These are phyloP conservation scores for Laticauda laticaudata DNA, from an alignment of 2,113 vertebrate species.

Conservation along the genomic window DNA sequence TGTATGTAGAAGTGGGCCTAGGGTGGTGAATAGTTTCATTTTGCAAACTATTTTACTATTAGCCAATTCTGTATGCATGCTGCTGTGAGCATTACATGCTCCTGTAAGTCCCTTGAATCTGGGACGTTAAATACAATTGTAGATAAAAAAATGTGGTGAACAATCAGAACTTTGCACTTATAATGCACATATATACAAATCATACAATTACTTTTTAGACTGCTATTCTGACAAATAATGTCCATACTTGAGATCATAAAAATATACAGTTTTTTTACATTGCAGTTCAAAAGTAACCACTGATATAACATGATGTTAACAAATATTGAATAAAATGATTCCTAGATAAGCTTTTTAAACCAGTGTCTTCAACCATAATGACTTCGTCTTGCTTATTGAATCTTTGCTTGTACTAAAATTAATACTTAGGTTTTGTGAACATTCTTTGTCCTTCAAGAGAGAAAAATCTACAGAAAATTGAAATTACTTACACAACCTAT, in stretches of 20 bases:
- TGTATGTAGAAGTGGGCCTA: not conserved
- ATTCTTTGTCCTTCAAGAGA: not conserved
- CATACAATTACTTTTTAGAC: not conserved
- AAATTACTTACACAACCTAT: not conserved
- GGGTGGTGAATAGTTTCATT: not conserved
- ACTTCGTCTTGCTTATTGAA: not conserved
- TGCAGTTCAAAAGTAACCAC: not conserved
- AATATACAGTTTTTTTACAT: not conserved
- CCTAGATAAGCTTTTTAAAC: not conserved
- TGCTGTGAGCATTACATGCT: not conserved
- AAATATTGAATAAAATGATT: not conserved
- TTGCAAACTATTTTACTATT: constrained; percentile 15
- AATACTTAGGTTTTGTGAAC: not conserved
- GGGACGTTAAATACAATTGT: not conserved
- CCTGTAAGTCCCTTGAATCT: not conserved
- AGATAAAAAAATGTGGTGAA: not conserved
- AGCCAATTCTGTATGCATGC: not conserved
- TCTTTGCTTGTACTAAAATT: not conserved
- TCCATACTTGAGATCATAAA: not conserved
- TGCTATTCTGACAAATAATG: not conserved
- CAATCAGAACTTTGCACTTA: not conserved
- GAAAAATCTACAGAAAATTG: not conserved
- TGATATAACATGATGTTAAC: not conserved
- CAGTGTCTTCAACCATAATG: not conserved
- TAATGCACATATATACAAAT: not conserved